These are phyloP conservation scores for Nannoperca australis DNA, from an alignment of 2,797 vertebrate species.

Conservation along the genomic window DNA sequence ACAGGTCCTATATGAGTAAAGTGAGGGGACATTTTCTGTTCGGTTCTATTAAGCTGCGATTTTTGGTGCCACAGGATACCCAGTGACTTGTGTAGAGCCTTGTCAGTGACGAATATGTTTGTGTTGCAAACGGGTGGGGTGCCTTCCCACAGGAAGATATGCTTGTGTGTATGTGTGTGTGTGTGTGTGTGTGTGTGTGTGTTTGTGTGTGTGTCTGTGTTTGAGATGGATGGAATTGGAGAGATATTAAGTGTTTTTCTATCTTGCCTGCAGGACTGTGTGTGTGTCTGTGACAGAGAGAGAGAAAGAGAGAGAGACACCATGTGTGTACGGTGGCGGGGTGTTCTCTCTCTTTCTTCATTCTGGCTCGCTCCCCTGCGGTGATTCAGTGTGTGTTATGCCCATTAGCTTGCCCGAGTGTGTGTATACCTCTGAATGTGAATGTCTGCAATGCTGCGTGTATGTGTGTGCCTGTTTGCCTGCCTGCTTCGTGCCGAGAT, in stretches of 20 bases:
- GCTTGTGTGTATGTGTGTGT: conserved; percentile 11
- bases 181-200: conserved; percentile 28
- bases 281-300: conserved; percentile 40
- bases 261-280: conserved; percentile 61
- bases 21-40: conserved; percentile 58
- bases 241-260: conserved; percentile 67
- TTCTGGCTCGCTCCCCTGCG: conserved; percentile 69
- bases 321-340: conserved; percentile 55
- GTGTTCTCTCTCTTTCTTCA: conserved; percentile 52
- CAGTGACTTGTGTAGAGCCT: conserved; percentile 70
- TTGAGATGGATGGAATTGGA: conserved; percentile 66
- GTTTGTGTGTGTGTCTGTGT: conserved; percentile 39
- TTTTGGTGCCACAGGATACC: conserved; percentile 79
- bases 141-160: conserved; percentile 69
- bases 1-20: conserved; percentile 54
- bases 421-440: conserved; percentile 58
- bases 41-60: conserved; percentile 73
- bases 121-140: conserved; percentile 77
- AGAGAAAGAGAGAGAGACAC: conserved; percentile 50
- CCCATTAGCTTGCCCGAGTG: conserved; percentile 73
- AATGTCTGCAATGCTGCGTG: conserved; percentile 43
- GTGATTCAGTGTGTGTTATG: conserved; percentile 71
- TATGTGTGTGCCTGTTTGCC: conserved; percentile 36
- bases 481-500: conserved; percentile 64
- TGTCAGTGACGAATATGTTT: conserved; percentile 83